Evolutionary conservation across 1,140 invertebrate genomes (phyloP).

Genomic region (Lanistes nyassanus): DNA sequence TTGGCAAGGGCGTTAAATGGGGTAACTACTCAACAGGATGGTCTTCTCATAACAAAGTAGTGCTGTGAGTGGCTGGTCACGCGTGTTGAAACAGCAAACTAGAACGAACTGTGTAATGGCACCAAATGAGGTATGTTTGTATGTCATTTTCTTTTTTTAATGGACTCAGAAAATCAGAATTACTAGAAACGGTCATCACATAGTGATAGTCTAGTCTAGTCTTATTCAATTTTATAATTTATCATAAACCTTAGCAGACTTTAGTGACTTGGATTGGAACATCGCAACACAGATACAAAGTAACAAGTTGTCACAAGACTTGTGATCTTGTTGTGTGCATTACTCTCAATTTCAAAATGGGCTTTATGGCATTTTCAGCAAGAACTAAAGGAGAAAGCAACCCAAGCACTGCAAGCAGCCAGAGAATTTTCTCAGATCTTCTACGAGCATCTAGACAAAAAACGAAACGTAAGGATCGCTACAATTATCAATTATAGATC

Average conservation of each 20-base stretch:
- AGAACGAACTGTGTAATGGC: no score
- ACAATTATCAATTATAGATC: neutral
- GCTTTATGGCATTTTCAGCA: slow-evolving; percentile 26
- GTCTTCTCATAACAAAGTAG: no score
- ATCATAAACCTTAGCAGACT: neutral
- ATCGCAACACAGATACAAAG: neutral
- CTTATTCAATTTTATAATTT: neutral
- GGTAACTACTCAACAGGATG: no score
- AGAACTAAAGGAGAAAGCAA: slow-evolving; percentile 72
- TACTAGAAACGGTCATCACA: neutral
- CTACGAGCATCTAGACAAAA: slow-evolving; percentile 84
- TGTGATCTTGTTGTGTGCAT: neutral
- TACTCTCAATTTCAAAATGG: neutral
- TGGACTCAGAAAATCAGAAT: no score
- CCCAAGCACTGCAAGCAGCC: slow-evolving; percentile 79
- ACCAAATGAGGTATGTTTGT: no score
- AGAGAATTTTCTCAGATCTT: slow-evolving; percentile 85
- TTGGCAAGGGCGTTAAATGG: no score
- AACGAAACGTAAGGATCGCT: slow-evolving; percentile 77
- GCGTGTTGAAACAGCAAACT: no score
- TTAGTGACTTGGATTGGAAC: neutral
- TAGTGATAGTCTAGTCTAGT: neutral
- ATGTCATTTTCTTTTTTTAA: no score
- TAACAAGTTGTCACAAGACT: no score
- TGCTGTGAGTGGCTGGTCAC: no score